Evolutionary conservation across 2,888 invertebrate species (phyloP).

Genomic region (Heliothis peltigera): DNA sequence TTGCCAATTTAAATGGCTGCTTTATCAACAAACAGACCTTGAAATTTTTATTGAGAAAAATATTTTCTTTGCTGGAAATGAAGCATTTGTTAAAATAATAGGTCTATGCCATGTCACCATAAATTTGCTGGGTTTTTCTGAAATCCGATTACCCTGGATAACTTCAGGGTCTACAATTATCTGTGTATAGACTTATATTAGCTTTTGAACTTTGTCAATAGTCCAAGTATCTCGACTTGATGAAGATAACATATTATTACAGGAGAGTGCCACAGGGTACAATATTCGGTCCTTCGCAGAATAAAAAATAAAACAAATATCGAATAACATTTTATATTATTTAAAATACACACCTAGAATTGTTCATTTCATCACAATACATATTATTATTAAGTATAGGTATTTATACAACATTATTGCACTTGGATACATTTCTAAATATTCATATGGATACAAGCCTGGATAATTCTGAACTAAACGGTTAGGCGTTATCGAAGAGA

Average conservation of each 20-base stretch:
- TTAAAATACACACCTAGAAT: conserved; percentile 89
- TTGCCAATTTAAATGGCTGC: conserved; percentile 69
- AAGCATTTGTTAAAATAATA: not conserved
- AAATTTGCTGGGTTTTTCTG: too few species aligned
- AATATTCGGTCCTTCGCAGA: not conserved
- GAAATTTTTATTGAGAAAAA: conserved; percentile 13
- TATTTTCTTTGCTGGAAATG: conserved; percentile 12
- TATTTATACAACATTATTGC: conserved; percentile 88
- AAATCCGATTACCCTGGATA: too few species aligned
- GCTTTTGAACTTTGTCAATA: too few species aligned
- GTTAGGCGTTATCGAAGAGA: conserved; percentile 58
- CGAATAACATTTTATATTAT: conserved; percentile 88
- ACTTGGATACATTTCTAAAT: conserved; percentile 81
- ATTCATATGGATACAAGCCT: conserved; percentile 68
- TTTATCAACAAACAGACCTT: conserved; percentile 46
- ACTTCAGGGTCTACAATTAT: too few species aligned
- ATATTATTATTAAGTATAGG: conserved; percentile 74
- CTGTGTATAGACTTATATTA: too few species aligned
- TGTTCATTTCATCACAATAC: conserved; percentile 84
- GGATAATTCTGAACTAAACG: conserved; percentile 60
- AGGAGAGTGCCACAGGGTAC: conserved; percentile 15
- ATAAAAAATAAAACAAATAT: conserved; percentile 72
- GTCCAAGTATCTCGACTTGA: too few species aligned
- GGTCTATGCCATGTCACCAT: not conserved
- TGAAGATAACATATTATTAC: too few species aligned